Conservation (phyloP, 2,888 invertebrate species). For the Eilema depressum region DNA sequence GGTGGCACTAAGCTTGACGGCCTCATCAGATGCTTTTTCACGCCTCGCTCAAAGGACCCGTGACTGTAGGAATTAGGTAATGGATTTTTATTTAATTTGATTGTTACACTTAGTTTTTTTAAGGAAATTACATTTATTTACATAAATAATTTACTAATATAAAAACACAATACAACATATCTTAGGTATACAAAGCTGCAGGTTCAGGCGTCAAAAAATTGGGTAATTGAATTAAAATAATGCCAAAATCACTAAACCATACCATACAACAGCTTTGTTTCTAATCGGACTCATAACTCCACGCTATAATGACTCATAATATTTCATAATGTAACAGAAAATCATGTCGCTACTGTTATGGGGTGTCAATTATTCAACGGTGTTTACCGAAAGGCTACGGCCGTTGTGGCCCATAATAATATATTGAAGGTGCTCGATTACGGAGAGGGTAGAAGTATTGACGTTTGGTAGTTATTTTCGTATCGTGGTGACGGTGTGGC, state of each 20-base stretch:
- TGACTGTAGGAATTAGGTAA: no score
- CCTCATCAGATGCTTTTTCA: no score
- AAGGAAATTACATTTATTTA: no score
- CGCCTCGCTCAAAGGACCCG: no score
- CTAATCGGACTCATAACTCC: background rate
- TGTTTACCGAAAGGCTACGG: slow-evolving; percentile 32
- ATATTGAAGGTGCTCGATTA: slow-evolving; percentile 14
- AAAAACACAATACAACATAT: no score
- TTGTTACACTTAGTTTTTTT: no score
- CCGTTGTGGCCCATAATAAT: slow-evolving; percentile 23
- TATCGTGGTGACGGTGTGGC: background rate
- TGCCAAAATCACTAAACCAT: background rate
- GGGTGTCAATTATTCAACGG: slow-evolving; percentile 35
- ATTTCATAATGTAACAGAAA: slow-evolving; percentile 10
- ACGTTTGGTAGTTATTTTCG: slow-evolving; percentile 16
- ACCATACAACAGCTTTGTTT: background rate
- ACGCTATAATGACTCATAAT: background rate
- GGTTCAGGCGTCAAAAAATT: no score
- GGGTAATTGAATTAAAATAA: no score
- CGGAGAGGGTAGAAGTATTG: slow-evolving; percentile 13
- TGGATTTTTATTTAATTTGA: no score
- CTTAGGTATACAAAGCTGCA: no score
- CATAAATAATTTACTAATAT: no score
- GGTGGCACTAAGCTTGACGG: no score
- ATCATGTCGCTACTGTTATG: slow-evolving; percentile 8